These are phyloP conservation scores for Bovichtus diacanthus DNA, from an alignment of 2,797 vertebrate genomes.

Conservation along the genomic window DNA sequence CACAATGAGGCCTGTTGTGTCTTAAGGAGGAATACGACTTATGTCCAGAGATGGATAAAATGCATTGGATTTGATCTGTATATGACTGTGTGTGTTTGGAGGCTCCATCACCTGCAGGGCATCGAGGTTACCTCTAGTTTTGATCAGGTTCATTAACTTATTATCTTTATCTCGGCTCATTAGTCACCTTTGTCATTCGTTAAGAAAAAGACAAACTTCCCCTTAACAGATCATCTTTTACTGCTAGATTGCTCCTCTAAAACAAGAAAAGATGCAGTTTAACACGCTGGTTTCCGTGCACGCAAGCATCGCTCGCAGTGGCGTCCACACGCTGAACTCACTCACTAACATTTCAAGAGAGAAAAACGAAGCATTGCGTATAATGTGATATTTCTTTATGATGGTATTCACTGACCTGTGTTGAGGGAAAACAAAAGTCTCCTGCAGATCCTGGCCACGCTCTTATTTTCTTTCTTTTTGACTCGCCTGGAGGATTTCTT, in stretches of 20 bases:
- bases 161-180: neutral
- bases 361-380: no score
- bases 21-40: neutral
- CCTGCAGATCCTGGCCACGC: neutral
- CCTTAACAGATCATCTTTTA: neutral
- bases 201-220: neutral
- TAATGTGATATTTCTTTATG: no score
- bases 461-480: neutral
- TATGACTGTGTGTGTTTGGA: neutral
- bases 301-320: neutral
- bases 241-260: neutral
- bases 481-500: constrained; percentile 1
- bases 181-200: neutral
- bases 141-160: neutral
- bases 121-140: neutral
- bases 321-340: neutral
- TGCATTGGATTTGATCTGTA: neutral
- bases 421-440: neutral
- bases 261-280: neutral
- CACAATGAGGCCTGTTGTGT: neutral
- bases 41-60: constrained; percentile 1
- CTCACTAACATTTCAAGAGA: neutral
- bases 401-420: no score
- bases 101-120: neutral
- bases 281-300: neutral